Evolutionary conservation across 2,888 invertebrate species (phyloP).

Genomic region (Corbicula japonica): DNA sequence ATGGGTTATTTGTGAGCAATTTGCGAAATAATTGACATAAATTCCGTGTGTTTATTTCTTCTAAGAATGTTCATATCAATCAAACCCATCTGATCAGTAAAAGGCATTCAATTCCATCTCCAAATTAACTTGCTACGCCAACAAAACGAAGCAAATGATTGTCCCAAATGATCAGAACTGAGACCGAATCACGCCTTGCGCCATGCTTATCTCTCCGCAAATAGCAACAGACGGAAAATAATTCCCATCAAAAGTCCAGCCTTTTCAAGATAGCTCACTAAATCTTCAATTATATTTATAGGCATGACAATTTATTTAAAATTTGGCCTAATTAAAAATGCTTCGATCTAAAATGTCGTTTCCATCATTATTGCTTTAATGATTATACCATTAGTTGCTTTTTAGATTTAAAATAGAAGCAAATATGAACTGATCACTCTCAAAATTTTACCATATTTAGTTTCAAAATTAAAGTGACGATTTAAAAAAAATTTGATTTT

Average conservation of each 20-base stretch:
- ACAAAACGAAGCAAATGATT: conserved; percentile 62
- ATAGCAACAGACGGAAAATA: conserved; percentile 49
- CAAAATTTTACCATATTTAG: too few species aligned
- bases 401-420: too few species aligned
- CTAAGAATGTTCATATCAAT: conserved; percentile 69
- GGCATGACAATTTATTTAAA: conserved; percentile 50
- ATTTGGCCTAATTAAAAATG: too few species aligned
- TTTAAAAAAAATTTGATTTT: too few species aligned
- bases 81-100: conserved; percentile 62
- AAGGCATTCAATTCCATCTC: conserved; percentile 67
- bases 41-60: conserved; percentile 70
- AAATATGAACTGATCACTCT: too few species aligned
- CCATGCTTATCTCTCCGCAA: conserved; percentile 58
- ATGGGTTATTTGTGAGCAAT: conserved; percentile 72
- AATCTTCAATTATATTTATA: conserved; percentile 48
- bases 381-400: too few species aligned
- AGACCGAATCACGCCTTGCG: conserved; percentile 62
- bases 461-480: too few species aligned
- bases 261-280: conserved; percentile 49
- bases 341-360: too few species aligned
- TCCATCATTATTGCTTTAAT: too few species aligned
- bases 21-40: conserved; percentile 71
- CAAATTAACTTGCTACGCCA: conserved; percentile 67
- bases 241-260: conserved; percentile 39
- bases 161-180: conserved; percentile 58